phyloP scores from a whole-genome alignment of 2,888 invertebrate genomes.

The Pandemis heparana region DNA sequence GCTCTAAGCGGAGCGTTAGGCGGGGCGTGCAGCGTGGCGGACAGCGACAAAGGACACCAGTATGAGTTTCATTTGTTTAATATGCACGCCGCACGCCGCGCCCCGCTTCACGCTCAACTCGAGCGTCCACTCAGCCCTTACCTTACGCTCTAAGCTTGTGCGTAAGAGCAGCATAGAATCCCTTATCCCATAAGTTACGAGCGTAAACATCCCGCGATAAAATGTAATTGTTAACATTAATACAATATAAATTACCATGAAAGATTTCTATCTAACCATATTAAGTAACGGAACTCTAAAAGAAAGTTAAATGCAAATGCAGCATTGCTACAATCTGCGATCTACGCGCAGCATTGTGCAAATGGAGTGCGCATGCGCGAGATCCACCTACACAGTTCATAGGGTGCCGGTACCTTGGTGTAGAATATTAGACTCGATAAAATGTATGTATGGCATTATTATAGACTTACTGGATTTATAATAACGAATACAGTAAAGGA shows the following conservation, averaged over 20 bases:
- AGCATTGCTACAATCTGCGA: constrained; percentile 7
- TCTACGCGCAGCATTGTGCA: constrained; percentile 7
- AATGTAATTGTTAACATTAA: neutral
- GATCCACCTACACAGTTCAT: constrained; percentile 13
- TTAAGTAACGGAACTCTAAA: constrained; percentile 7
- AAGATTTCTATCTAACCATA: constrained; percentile 1
- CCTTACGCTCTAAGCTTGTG: too few species aligned
- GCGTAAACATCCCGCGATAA: neutral
- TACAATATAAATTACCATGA: constrained; percentile 4
- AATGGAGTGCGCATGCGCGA: neutral
- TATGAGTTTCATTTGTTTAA: too few species aligned
- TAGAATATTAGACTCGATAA: neutral
- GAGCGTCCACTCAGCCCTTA: too few species aligned
- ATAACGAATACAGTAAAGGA: too few species aligned
- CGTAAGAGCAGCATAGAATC: too few species aligned
- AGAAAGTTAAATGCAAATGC: constrained; percentile 8
- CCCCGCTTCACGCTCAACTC: too few species aligned
- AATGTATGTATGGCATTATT: neutral
- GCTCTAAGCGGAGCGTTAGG: too few species aligned
- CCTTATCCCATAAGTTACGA: neutral
- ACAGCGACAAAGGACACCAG: too few species aligned
- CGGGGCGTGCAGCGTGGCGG: too few species aligned
- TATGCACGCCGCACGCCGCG: too few species aligned
- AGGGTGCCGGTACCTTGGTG: constrained; percentile 2
- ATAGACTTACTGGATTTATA: too few species aligned